A percentile compares a stretch with the other conserved stretches of the same genome.
phyloP scores from a whole-genome alignment of 2,888 invertebrate genomes.

The Rotaria socialis region DNA sequence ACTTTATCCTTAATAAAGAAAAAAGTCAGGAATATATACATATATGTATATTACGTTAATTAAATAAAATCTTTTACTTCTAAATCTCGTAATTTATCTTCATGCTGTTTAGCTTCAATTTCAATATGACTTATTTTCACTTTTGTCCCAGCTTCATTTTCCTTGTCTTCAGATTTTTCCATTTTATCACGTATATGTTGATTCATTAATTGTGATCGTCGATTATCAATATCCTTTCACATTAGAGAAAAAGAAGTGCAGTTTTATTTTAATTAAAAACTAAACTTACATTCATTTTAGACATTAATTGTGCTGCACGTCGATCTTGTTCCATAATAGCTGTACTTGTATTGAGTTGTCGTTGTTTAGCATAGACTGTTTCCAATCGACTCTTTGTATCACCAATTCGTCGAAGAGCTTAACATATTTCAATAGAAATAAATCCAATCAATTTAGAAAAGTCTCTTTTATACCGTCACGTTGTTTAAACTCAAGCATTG shows the following conservation, averaged over 20 bases:
- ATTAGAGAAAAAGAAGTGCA: not conserved
- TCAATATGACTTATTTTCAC: slow-evolving; percentile 52
- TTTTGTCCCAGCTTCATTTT: slow-evolving; percentile 52
- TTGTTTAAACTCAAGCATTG: slow-evolving; percentile 55
- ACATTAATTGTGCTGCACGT: slow-evolving; percentile 53
- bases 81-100: slow-evolving; percentile 57
- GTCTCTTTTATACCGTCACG: slow-evolving; percentile 52
- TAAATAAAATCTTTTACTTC: slow-evolving; percentile 50
- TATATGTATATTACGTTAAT: not conserved
- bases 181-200: slow-evolving; percentile 51
- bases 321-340: slow-evolving; percentile 54
- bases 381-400: slow-evolving; percentile 54
- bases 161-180: slow-evolving; percentile 52
- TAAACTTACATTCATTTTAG: slow-evolving; percentile 51
- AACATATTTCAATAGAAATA: not conserved
- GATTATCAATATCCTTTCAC: slow-evolving; percentile 38
- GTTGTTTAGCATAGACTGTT: slow-evolving; percentile 53
- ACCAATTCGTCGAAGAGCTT: slow-evolving; percentile 54
- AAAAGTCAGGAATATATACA: not conserved
- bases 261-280: not conserved
- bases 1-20: slow-evolving; percentile 54
- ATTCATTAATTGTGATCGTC: slow-evolving; percentile 25
- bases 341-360: slow-evolving; percentile 54
- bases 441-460: not conserved
- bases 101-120: slow-evolving; percentile 53